These are phyloP conservation scores for Oryzaephilus surinamensis DNA, from an alignment of 1,140 invertebrate species.

Conservation along the genomic window DNA sequence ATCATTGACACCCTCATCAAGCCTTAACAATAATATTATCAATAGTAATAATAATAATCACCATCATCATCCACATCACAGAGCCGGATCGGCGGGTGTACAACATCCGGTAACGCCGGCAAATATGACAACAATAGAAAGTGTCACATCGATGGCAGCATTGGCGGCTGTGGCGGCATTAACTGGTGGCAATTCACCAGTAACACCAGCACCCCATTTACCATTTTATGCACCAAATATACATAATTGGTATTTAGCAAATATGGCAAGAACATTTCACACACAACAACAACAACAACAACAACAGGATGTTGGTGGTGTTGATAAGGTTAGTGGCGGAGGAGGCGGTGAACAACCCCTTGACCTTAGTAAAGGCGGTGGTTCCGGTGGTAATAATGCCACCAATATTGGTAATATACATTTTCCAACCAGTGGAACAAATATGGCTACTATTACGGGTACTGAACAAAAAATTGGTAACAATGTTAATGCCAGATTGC, in stretches of 20 bases:
- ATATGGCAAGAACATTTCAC: slow-evolving; percentile 29
- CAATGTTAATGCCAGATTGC: slow-evolving; percentile 31
- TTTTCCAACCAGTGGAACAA: too few species aligned
- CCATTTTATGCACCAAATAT: slow-evolving; percentile 28
- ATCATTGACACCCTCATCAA: slow-evolving; percentile 30
- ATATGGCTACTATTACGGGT: too few species aligned
- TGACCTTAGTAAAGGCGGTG: slow-evolving; percentile 56
- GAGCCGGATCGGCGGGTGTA: background rate
- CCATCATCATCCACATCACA: slow-evolving; percentile 29
- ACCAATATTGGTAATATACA: slow-evolving; percentile 3
- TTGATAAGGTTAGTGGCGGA: slow-evolving; percentile 11
- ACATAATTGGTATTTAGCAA: slow-evolving; percentile 27
- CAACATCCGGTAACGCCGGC: slow-evolving; percentile 13
- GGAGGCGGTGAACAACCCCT: slow-evolving; percentile 55
- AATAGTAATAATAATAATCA: slow-evolving; percentile 15
- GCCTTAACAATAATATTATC: slow-evolving; percentile 18
- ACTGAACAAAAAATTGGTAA: slow-evolving; percentile 7
- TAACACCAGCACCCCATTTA: slow-evolving; percentile 21
- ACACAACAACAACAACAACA: too few species aligned
- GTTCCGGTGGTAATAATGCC: slow-evolving; percentile 13
- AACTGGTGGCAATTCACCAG: slow-evolving; percentile 30
- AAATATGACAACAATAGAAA: slow-evolving; percentile 38
- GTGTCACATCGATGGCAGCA: slow-evolving; percentile 50
- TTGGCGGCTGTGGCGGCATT: slow-evolving; percentile 52
- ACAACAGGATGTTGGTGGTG: slow-evolving; percentile 7